Percentiles rank a stretch among this genome's conserved stretches.
These are phyloP conservation scores for Alaudala cheleensis DNA, from an alignment of 2,113 vertebrate species.

Conservation along the genomic window DNA sequence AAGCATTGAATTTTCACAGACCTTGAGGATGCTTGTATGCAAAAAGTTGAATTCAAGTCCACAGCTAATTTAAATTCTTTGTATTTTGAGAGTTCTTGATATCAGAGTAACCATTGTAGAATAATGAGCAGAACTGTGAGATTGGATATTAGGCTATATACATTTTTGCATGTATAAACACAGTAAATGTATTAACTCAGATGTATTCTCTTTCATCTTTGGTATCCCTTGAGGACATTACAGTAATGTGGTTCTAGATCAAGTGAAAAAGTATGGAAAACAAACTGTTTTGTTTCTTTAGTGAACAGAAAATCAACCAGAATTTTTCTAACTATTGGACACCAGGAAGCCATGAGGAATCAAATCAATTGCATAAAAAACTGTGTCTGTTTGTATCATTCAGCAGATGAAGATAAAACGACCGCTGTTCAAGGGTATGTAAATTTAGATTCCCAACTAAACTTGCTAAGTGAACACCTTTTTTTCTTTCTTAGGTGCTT, in stretches of 20 bases:
- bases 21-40: background rate
- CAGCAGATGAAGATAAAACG: background rate
- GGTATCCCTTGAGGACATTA: background rate
- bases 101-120: background rate
- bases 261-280: background rate
- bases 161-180: background rate
- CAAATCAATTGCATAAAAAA: background rate
- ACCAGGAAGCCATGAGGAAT: background rate
- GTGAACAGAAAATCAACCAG: background rate
- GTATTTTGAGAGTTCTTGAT: background rate
- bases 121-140: background rate
- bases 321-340: background rate
- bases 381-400: background rate
- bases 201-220: background rate
- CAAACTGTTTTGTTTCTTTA: background rate
- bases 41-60: background rate
- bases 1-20: background rate
- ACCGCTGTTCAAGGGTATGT: background rate
- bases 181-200: background rate
- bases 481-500: background rate
- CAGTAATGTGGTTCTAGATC: background rate
- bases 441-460: background rate
- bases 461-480: background rate
- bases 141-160: background rate
- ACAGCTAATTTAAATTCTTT: background rate